Evolutionary conservation across 1,140 invertebrate genomes (phyloP).

Genomic region (Drosophila melanica): DNA sequence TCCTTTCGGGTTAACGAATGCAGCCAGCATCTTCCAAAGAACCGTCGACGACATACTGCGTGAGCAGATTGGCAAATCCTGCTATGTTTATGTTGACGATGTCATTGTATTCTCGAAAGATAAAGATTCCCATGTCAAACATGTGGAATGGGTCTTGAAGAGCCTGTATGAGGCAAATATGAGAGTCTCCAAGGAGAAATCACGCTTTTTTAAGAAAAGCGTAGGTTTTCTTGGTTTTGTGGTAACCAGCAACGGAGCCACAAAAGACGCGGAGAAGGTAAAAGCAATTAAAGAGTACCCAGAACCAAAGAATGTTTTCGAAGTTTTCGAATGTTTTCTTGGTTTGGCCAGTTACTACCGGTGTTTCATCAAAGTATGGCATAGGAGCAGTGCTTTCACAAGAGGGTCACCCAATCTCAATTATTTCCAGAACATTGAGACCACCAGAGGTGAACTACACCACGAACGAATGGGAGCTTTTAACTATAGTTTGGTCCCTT

Average conservation of each 20-base stretch:
- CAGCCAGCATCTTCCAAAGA: too few relatives aligned
- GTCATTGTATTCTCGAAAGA: neutral
- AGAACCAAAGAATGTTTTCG: neutral
- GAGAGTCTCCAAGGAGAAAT: slow-evolving; percentile 1
- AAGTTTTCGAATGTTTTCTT: neutral
- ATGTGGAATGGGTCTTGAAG: neutral
- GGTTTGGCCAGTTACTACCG: neutral
- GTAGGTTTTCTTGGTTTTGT: neutral
- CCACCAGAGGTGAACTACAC: neutral
- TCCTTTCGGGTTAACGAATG: too few relatives aligned
- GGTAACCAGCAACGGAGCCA: neutral
- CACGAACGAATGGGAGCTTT: neutral
- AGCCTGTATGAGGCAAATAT: neutral
- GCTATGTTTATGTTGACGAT: neutral
- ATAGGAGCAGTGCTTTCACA: neutral
- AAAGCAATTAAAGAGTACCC: neutral
- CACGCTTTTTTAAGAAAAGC: slow-evolving; percentile 8
- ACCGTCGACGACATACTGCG: too few relatives aligned
- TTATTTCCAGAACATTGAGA: too few relatives aligned
- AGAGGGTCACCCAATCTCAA: too few relatives aligned
- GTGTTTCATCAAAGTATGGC: slow-evolving; percentile 3
- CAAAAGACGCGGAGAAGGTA: neutral
- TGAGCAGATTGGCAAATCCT: neutral
- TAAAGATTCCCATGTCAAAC: neutral
- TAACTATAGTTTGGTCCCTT: neutral